These are phyloP conservation scores for Cheilosia grossa DNA, from an alignment of 2,888 invertebrate genomes.

Conservation along the genomic window DNA sequence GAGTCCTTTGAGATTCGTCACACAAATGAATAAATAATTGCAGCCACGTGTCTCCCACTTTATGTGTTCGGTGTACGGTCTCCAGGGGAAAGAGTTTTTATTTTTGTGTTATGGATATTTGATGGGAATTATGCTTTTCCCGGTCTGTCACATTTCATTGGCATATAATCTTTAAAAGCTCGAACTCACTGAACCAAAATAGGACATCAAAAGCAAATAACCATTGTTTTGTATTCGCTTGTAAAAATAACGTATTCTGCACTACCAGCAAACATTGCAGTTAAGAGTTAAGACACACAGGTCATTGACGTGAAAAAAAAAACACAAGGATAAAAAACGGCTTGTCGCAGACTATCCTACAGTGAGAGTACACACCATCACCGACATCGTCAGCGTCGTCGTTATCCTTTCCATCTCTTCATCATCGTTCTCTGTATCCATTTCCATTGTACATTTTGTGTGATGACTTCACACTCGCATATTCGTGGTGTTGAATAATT, in stretches of 20 bases:
- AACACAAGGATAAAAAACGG: background rate
- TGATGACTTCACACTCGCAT: conserved; percentile 50
- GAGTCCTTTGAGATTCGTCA: no score
- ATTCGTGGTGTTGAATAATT: conserved; percentile 7
- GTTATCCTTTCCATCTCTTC: conserved; percentile 40
- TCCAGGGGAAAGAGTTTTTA: no score
- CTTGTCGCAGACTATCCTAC: conserved; percentile 44
- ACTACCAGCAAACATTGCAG: conserved; percentile 15
- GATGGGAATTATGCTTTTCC: no score
- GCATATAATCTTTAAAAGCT: conserved; percentile 21
- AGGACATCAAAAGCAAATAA: conserved; percentile 5
- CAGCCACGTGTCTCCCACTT: no score
- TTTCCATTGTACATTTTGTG: conserved; percentile 48
- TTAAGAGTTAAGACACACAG: conserved; percentile 12
- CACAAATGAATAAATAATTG: no score
- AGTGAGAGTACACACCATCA: conserved; percentile 37
- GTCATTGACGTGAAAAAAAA: conserved; percentile 62
- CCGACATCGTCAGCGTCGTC: conserved; percentile 11
- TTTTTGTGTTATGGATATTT: no score
- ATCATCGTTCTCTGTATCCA: conserved; percentile 12
- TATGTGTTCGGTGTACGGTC: no score
- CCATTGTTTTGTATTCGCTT: conserved; percentile 10
- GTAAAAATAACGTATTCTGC: conserved; percentile 29
- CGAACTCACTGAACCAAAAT: conserved; percentile 21
- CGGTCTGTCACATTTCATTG: conserved; percentile 17